These are phyloP conservation scores for Anolis sagrei DNA, from an alignment of 2,113 vertebrate species.

Conservation along the genomic window DNA sequence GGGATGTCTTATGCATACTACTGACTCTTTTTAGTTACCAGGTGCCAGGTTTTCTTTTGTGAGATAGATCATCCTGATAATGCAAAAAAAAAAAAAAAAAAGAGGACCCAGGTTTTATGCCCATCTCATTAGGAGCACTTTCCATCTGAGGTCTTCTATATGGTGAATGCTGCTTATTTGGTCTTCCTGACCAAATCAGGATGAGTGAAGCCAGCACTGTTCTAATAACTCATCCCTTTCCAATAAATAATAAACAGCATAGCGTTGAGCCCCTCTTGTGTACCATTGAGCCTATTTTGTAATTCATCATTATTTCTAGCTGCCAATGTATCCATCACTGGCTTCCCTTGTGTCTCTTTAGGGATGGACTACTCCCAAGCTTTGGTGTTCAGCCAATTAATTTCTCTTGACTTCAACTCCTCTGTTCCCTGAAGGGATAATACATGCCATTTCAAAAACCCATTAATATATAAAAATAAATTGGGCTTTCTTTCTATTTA, in stretches of 20 bases:
- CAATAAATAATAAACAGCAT: conserved; percentile 17
- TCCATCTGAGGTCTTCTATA: background rate
- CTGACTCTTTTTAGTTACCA: background rate
- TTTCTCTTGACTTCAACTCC: background rate
- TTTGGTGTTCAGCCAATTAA: conserved; percentile 13
- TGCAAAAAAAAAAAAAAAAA: too few species aligned
- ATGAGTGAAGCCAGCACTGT: background rate
- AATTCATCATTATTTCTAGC: conserved; percentile 18
- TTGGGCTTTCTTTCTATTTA: conserved; percentile 7
- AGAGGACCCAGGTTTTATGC: background rate
- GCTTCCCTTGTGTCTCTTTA: background rate
- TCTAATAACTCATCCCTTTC: background rate
- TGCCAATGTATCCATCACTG: conserved; percentile 24
- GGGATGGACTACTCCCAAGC: background rate
- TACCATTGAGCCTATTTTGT: background rate
- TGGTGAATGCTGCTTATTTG: background rate
- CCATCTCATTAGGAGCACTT: background rate
- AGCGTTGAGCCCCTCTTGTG: background rate
- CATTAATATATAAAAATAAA: conserved; percentile 18
- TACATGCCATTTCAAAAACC: background rate
- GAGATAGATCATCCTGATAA: background rate
- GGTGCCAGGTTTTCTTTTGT: background rate
- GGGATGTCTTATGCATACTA: background rate
- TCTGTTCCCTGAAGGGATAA: background rate
- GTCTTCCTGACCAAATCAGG: background rate